Evolutionary conservation across 1,140 invertebrate species (phyloP).

Genomic region (Tetramorium simillimum): DNA sequence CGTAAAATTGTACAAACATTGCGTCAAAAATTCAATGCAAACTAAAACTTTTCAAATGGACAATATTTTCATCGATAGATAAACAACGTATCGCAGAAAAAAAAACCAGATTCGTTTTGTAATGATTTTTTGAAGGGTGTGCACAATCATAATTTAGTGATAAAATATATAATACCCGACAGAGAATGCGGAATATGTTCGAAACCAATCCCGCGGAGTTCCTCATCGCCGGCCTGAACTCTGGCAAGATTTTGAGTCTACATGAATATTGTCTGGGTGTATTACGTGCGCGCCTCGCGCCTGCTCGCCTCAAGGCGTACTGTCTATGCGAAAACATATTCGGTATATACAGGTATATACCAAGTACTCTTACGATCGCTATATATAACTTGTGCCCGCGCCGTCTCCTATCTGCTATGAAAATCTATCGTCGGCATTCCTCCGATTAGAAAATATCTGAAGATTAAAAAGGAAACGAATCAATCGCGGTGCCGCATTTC

Average conservation of each 20-base stretch:
- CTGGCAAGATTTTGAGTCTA: constrained; percentile 68
- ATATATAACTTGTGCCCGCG: constrained; percentile 21
- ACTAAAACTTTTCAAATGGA: background rate
- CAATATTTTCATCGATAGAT: background rate
- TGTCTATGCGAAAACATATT: constrained; percentile 64
- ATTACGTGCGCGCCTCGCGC: background rate
- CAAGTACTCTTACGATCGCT: background rate
- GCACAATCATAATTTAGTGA: constrained; percentile 55
- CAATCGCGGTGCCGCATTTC: background rate
- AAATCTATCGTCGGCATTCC: constrained; percentile 53
- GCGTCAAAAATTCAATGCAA: background rate
- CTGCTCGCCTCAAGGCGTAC: constrained; percentile 52
- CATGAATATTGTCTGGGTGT: constrained; percentile 55
- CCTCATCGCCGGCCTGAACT: constrained; percentile 63
- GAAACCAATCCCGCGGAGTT: constrained; percentile 65
- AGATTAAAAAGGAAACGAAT: background rate
- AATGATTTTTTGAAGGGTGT: background rate
- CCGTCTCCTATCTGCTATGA: constrained; percentile 39
- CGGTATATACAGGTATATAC: constrained; percentile 3
- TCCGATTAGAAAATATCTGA: background rate
- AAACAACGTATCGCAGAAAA: background rate
- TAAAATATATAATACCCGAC: constrained; percentile 4
- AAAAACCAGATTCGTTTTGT: background rate
- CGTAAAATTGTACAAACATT: background rate
- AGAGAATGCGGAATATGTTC: constrained; percentile 43